Percentiles rank a stretch among this genome's conserved stretches.
phyloP scores from a whole-genome alignment of 2,113 vertebrate species.

The Pteruthius melanotis region DNA sequence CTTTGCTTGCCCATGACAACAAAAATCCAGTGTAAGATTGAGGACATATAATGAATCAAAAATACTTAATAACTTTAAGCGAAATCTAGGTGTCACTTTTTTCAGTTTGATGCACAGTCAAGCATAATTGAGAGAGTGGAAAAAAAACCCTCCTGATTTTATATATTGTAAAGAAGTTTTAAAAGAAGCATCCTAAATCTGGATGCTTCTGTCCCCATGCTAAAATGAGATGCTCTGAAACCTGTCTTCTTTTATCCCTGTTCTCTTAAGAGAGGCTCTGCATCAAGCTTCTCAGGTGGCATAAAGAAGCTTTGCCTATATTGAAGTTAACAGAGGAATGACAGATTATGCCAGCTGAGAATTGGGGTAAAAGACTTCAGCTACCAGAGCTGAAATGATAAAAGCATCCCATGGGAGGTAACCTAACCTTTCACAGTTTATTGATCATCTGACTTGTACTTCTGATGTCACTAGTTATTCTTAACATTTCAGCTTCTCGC shows the following conservation, averaged over 20 bases:
- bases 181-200: background rate
- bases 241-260: background rate
- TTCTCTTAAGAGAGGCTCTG: background rate
- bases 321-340: background rate
- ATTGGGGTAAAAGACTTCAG: background rate
- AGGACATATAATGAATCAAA: background rate
- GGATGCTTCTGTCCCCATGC: background rate
- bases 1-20: background rate
- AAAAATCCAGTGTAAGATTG: background rate
- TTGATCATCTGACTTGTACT: background rate
- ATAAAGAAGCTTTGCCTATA: background rate
- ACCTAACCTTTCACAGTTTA: slow-evolving; percentile 6
- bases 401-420: slow-evolving; percentile 2
- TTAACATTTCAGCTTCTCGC: background rate
- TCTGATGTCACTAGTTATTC: background rate
- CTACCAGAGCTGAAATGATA: background rate
- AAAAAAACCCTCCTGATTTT: background rate
- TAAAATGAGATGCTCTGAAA: background rate
- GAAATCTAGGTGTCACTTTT: background rate
- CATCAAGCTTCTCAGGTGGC: background rate
- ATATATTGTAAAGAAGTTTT: background rate
- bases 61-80: background rate
- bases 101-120: background rate
- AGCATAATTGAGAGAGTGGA: background rate
- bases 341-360: background rate